Evolutionary conservation across 2,113 vertebrate genomes (phyloP).

Genomic region (Phycodurus eques): DNA sequence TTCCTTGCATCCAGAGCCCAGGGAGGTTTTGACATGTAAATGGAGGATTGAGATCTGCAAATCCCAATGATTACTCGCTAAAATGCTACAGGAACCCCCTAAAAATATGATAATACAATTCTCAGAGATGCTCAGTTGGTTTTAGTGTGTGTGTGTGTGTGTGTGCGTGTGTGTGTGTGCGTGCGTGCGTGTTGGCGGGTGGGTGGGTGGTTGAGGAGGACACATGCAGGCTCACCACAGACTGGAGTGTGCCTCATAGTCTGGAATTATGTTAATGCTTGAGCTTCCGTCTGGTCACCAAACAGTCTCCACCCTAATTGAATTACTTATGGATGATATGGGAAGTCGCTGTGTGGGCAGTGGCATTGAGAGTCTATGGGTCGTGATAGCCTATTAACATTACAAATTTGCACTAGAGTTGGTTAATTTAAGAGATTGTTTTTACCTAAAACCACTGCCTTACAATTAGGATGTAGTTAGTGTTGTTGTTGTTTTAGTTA

Average conservation of each 20-base stretch:
- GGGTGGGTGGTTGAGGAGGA: slow-evolving; percentile 3
- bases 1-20: slow-evolving; percentile 63
- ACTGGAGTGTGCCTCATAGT: slow-evolving; percentile 68
- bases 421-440: background rate
- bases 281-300: slow-evolving; percentile 55
- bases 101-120: slow-evolving; percentile 29
- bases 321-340: slow-evolving; percentile 42
- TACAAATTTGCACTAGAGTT: background rate
- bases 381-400: background rate
- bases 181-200: background rate
- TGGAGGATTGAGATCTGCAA: slow-evolving; percentile 52
- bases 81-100: slow-evolving; percentile 49
- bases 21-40: slow-evolving; percentile 77
- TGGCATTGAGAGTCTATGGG: background rate
- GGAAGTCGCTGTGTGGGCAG: slow-evolving; percentile 29
- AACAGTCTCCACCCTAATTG: slow-evolving; percentile 46
- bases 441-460: background rate
- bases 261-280: slow-evolving; percentile 69
- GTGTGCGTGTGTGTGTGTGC: background rate
- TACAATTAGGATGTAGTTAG: background rate
- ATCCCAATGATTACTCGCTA: slow-evolving; percentile 57
- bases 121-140: slow-evolving; percentile 43
- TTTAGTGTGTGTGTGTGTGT: background rate
- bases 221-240: slow-evolving; percentile 30
- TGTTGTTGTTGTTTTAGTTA: no score